Evolutionary conservation across 2,113 vertebrate genomes (phyloP).

Genomic region (Peromyscus leucopus): DNA sequence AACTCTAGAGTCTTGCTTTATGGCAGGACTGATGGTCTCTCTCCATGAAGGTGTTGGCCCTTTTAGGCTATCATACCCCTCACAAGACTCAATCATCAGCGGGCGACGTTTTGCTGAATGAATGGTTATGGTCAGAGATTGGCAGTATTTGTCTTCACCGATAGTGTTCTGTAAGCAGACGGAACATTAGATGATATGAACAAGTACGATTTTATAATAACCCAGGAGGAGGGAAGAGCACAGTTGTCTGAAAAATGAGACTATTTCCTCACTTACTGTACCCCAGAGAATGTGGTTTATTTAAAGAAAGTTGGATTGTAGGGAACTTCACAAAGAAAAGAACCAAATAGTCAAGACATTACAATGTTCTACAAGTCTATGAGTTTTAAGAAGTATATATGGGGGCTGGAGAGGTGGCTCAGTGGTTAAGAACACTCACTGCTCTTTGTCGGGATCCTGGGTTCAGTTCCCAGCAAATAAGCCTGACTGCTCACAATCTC

Average conservation of each 20-base stretch:
- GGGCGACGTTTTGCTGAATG: not conserved
- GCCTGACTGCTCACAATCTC: too few species aligned
- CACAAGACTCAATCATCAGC: not conserved
- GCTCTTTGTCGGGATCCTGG: too few species aligned
- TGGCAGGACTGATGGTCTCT: not conserved
- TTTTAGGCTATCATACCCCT: not conserved
- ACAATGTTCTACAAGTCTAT: constrained; percentile 30
- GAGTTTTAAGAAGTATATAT: constrained; percentile 47
- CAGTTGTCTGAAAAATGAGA: not conserved
- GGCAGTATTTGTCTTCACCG: not conserved
- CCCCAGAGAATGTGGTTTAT: not conserved
- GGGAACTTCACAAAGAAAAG: constrained; percentile 21
- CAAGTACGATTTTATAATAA: not conserved
- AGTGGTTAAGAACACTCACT: not conserved
- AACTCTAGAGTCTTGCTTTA: not conserved
- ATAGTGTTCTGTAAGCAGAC: not conserved
- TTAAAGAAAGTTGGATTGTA: not conserved
- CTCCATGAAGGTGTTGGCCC: not conserved
- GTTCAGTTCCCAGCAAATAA: not conserved
- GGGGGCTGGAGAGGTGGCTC: too few species aligned
- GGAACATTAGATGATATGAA: not conserved
- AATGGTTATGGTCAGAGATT: not conserved
- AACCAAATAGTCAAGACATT: constrained; percentile 19
- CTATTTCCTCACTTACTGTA: not conserved
- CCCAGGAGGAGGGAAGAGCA: not conserved